Base-by-base conservation (phyloP, 2,888 invertebrate genomes). In the Epinotia bilunana region DNA sequence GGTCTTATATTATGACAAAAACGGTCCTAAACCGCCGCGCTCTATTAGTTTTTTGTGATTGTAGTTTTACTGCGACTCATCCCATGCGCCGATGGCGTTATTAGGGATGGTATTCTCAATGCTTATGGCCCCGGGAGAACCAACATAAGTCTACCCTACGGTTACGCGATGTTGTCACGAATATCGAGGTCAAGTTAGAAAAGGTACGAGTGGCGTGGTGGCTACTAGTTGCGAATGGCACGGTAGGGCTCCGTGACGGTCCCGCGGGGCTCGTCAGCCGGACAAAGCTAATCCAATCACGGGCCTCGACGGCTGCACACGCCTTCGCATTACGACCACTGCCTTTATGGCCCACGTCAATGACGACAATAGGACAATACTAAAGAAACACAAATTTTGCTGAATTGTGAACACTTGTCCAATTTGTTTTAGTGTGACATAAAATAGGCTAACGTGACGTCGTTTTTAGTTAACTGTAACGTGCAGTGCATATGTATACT, bases 281-380 rank as follows among this genome's bases (percentile, higher is more conserved):
- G 86, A 86, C 88, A 86, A 86, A 94, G 94, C 95, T 95, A 95
- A 95, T 95, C 95, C 95, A 96, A 96, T 96, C 95, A 95, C 95
- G 83, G 86, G 80, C 84, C 84, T 86, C 84, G 85, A 83, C 82
- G 82, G 86, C 83, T 85, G 84, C 84, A 83, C 89, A 89, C 90
- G 89, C 90, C 91, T 89, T 84, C 87, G 78, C 80, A 80, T 79
- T 79, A 80, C 82, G 79, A 78, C 80, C 79, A 78, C 74, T 79
- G 64, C 57, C 76, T 72, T 74, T 76, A 70, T 73, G 43, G 49
- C 57, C 53, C 53, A 53, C 55, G 61, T 28, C 61, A 61, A 33
- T 61, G 61, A 33, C 7, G 60, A 73, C 65, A 49, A 65, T 67
- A 33, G 3, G 60, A 67, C 65, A 49, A 65, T 67, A 67, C 55